Evolutionary conservation across 2,797 vertebrate species (phyloP), one percentile per base, ranked within the genome.

Genomic region (Gymnoscopelus microlampas): DNA sequence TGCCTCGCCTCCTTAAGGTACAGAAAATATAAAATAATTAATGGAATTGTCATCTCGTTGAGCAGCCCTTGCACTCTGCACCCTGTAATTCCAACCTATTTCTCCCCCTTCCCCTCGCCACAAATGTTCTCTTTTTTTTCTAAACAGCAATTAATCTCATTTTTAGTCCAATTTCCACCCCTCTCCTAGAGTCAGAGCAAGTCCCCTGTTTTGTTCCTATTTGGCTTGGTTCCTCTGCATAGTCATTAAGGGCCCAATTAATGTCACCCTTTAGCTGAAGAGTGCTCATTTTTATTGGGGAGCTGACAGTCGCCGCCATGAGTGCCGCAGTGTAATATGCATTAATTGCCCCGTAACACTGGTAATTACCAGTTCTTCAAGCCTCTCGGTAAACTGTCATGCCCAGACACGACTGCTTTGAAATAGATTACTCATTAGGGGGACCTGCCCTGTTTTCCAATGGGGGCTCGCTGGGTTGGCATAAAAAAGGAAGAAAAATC

Each of bases 291-390:
- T 99, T 99, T 98, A 99, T 99, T 98, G 98, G 98, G 97, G 96
- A 98, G 97, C 98, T 98, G 97, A 99, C 98, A 99, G 98, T 99
- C 96, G 95, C 95, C 95, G 93, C 97, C 97, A 97, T 96, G 96
- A 98, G 97, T 96, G 97, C 95, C 94, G 96, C 97, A 97, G 97
- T 98, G 97, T 99, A 99, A 99, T 99, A 98, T 99, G 98, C 98
- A 98, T 99, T 99, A 99, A 99, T 99, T 99, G 97, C 97, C 97
- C 98, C 95, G 97, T 99, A 98, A 98, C 98, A 97, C 97, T 98
- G 97, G 96, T 99, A 99, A 99, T 99, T 99, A 99, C 97, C 96
- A 98, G 97, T 98, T 99, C 96, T 98, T 97, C 97, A 97, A 97
- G 96, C 95, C 96, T 98, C 97, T 98, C 97, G 96, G 98, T 99